Percentiles rank a stretch among this genome's conserved stretches.
Conservation (phyloP, 2,888 invertebrate species). For the Drosophila peninsularis region DNA sequence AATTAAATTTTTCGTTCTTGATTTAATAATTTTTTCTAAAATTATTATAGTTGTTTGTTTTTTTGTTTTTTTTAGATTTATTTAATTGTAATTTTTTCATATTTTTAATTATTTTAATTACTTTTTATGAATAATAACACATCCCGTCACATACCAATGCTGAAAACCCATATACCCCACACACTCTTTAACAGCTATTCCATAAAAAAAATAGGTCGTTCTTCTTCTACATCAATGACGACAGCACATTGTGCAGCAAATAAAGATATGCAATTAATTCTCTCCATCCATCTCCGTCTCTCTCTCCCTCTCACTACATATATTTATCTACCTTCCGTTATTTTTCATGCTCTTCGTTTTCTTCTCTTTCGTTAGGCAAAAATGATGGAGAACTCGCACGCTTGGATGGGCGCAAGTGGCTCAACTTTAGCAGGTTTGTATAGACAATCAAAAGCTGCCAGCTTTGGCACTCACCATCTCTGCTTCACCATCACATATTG, state of each 20-base stretch:
- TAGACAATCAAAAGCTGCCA: not conserved
- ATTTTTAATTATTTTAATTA: not conserved
- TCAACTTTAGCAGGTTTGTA: conserved; percentile 95
- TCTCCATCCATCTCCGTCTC: conserved; percentile 5
- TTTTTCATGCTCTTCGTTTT: conserved; percentile 1
- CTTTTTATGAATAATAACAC: not conserved
- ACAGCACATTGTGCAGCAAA: conserved; percentile 61
- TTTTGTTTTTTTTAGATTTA: not conserved
- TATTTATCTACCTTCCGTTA: conserved; percentile 12
- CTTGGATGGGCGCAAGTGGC: conserved; percentile 94
- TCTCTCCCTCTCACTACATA: not conserved
- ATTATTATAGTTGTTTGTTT: not conserved
- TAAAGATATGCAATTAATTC: conserved; percentile 72
- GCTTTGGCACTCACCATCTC: conserved; percentile 14
- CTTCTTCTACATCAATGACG: conserved; percentile 41
- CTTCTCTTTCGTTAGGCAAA: conserved; percentile 90
- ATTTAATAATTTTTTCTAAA: no score
- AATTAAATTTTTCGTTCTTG: no score
- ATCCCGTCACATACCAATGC: not conserved
- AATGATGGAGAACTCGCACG: conserved; percentile 95
- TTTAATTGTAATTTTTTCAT: not conserved
- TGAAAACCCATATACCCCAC: not conserved
- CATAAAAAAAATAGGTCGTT: conserved; percentile 48
- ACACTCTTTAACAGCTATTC: not conserved
- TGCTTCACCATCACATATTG: conserved; percentile 12